These are phyloP conservation scores for Villa cingulata DNA, from an alignment of 2,888 invertebrate species.

Conservation along the genomic window DNA sequence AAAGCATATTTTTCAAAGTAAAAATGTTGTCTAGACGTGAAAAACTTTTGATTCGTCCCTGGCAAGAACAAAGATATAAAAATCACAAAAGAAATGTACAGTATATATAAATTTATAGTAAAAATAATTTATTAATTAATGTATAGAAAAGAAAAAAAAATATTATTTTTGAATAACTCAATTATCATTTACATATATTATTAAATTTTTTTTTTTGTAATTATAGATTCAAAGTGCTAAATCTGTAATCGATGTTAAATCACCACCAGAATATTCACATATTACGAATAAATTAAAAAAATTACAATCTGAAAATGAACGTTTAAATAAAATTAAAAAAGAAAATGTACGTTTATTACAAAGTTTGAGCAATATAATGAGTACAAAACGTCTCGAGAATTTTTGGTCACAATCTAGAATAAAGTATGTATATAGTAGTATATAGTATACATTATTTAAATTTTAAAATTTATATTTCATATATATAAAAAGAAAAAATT, in stretches of 20 bases:
- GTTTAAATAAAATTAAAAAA: constrained; percentile 46
- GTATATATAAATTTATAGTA: constrained; percentile 27
- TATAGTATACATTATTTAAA: too few relatives aligned
- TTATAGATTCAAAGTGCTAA: constrained; percentile 47
- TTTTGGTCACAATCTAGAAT: constrained; percentile 51
- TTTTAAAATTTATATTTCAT: too few relatives aligned
- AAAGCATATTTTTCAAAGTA: background rate
- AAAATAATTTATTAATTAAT: background rate
- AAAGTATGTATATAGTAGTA: constrained; percentile 28
- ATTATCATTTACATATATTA: too few relatives aligned
- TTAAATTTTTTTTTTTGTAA: background rate
- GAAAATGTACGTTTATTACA: constrained; percentile 58
- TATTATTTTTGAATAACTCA: background rate
- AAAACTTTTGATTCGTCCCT: constrained; percentile 54
- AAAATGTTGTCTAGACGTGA: constrained; percentile 56
- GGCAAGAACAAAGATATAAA: constrained; percentile 53
- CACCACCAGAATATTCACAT: constrained; percentile 50
- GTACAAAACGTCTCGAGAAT: constrained; percentile 51
- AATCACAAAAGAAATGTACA: constrained; percentile 57
- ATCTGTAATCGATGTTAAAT: constrained; percentile 50
- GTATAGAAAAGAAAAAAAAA: background rate
- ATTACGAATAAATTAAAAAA: constrained; percentile 55
- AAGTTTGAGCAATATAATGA: constrained; percentile 52
- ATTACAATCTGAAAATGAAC: constrained; percentile 52
- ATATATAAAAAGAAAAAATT: too few relatives aligned